These are phyloP conservation scores for Peromyscus californicus DNA, from an alignment of 2,113 vertebrate genomes.

Conservation along the genomic window DNA sequence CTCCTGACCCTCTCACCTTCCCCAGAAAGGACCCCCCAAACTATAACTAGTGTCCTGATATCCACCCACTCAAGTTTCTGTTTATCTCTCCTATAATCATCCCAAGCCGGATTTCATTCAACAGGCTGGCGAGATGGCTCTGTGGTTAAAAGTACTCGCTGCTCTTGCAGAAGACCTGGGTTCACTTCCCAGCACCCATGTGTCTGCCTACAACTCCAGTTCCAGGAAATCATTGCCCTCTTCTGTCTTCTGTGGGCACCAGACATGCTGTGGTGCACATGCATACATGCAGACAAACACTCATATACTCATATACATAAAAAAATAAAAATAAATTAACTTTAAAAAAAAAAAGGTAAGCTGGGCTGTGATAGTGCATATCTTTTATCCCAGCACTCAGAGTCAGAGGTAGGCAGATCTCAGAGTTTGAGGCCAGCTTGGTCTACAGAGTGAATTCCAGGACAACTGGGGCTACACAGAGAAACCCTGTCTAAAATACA, in stretches of 20 bases:
- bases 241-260: background rate
- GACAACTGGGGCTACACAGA: background rate
- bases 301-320: background rate
- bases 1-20: background rate
- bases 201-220: background rate
- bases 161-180: background rate
- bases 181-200: background rate
- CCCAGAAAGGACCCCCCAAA: background rate
- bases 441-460: background rate
- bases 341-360: background rate
- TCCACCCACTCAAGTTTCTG: background rate
- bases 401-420: background rate
- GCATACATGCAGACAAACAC: background rate
- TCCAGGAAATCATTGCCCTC: background rate
- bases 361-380: accelerated
- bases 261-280: background rate
- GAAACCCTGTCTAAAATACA: background rate
- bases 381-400: background rate
- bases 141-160: background rate
- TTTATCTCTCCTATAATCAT: background rate
- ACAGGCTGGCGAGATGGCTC: background rate
- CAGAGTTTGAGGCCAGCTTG: background rate
- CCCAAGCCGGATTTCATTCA: background rate
- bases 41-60: background rate
- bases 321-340: background rate